Evolutionary conservation across 53 echinoderm and acorn worm genomes (phyloP), one percentile per base, ranked within the genome.

Genomic region (Hippasteria phrygiana): DNA sequence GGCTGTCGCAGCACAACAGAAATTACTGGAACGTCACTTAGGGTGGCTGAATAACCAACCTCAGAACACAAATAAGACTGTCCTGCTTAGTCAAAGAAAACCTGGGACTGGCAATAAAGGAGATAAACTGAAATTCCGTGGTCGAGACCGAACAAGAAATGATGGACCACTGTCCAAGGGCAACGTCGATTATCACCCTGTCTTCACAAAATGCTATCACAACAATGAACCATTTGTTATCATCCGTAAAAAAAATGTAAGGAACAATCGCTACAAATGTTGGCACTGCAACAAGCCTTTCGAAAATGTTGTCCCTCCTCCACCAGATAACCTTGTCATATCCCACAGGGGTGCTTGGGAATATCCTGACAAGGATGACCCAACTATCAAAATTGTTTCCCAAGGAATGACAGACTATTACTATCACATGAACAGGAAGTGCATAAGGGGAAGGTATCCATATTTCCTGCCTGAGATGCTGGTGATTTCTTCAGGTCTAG

Each of bases 21-120:
- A 88, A 5, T 29, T 76, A 43, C 64, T 88, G 16, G 32, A 63
- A 2, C 9, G 43, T 46, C 88, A 88, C 16, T 77, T 88, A 76
- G 88, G 77, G 33, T 88, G 77, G 88, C 34, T 88, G 40, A 75
- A 74, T 41, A 74, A 55, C 39, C 88, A 88, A 74, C 88, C 74
- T 20, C 48, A 50, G n/a, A 87, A 55, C 26, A 39, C 75, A 75
- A 74, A 88, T 42, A 88, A 74, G 74, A 88, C 88, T 56, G 88
- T 71, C 18, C 62, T 88, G 36, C 39, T 88, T 40, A 74, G 59
- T 28, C 36, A 74, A 75, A 75, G 74, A 17, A 88, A 73, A 87
- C 56, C 87, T 32, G 88, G 88, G 11, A 74, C 41, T 54, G 87
- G 87, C n/a, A 73, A 87, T 55, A 87, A 74, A 37, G 74, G 87